phyloP scores from a whole-genome alignment of 2,888 invertebrate genomes.

The Chloroclysta siterata region DNA sequence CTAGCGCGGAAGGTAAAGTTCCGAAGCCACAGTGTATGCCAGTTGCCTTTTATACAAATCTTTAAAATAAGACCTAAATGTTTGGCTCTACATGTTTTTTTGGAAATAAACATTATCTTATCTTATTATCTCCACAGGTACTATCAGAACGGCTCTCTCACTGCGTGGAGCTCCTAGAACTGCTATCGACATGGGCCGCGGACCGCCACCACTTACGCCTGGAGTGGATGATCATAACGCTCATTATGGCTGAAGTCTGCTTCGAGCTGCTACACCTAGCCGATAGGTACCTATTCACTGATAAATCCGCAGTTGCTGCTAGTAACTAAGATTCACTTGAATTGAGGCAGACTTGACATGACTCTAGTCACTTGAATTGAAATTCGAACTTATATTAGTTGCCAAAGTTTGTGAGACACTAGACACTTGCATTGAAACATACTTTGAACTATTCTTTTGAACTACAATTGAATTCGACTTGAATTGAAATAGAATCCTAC shows the following conservation, averaged over 20 bases:
- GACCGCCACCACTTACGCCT: conserved; percentile 96
- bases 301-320: background rate
- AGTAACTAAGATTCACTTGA: background rate
- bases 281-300: conserved; percentile 78
- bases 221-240: conserved; percentile 98
- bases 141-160: conserved; percentile 98
- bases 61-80: too few relatives aligned
- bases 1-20: too few relatives aligned
- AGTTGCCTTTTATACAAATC: too few relatives aligned
- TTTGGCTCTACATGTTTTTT: too few relatives aligned
- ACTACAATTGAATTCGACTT: too few relatives aligned
- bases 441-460: too few relatives aligned
- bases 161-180: conserved; percentile 95
- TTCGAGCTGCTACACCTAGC: conserved; percentile 92
- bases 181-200: conserved; percentile 94
- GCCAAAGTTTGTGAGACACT: too few relatives aligned
- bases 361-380: background rate
- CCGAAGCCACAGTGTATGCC: too few relatives aligned
- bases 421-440: too few relatives aligned
- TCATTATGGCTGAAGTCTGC: conserved; percentile 97
- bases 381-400: too few relatives aligned
- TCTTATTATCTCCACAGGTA: conserved; percentile 61
- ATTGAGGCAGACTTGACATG: background rate
- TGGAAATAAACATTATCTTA: too few relatives aligned
- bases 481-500: too few relatives aligned